Evolutionary conservation across 2,888 invertebrate species (phyloP).

Genomic region (Candidula unifasciata): DNA sequence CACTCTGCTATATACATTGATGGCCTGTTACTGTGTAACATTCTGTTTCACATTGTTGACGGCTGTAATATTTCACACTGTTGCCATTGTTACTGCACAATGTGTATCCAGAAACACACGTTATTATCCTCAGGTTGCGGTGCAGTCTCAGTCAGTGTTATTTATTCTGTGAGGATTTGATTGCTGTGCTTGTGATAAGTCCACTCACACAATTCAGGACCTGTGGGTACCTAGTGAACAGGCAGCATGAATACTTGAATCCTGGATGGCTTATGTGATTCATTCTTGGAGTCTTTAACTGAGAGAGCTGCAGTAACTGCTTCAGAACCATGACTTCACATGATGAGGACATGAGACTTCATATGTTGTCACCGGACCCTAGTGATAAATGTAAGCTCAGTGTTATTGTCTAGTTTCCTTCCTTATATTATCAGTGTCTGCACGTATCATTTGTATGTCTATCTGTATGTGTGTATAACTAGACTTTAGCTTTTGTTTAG

Average conservation of each 20-base stretch:
- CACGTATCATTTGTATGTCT: not conserved
- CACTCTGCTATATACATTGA: not conserved
- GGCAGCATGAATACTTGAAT: not conserved
- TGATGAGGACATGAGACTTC: conserved; percentile 60
- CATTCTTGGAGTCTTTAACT: not conserved
- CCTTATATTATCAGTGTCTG: not conserved
- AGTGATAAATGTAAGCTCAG: conserved; percentile 49
- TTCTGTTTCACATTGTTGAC: no score
- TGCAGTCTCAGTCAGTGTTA: no score
- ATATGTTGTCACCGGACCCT: conserved; percentile 56
- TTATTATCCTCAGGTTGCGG: no score
- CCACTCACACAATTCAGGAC: no score
- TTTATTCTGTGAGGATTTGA: no score
- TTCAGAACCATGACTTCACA: not conserved
- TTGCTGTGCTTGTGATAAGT: no score
- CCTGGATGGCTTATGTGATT: not conserved
- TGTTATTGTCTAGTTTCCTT: not conserved
- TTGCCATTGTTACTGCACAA: no score
- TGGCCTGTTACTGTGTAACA: not conserved
- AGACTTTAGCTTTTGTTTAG: no score
- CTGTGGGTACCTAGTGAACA: not conserved
- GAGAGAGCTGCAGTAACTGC: not conserved
- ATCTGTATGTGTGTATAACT: no score
- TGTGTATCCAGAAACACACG: no score
- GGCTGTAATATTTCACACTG: no score